These are phyloP conservation scores for Zaprionus taronus DNA, from an alignment of 1,140 invertebrate genomes.

Conservation along the genomic window DNA sequence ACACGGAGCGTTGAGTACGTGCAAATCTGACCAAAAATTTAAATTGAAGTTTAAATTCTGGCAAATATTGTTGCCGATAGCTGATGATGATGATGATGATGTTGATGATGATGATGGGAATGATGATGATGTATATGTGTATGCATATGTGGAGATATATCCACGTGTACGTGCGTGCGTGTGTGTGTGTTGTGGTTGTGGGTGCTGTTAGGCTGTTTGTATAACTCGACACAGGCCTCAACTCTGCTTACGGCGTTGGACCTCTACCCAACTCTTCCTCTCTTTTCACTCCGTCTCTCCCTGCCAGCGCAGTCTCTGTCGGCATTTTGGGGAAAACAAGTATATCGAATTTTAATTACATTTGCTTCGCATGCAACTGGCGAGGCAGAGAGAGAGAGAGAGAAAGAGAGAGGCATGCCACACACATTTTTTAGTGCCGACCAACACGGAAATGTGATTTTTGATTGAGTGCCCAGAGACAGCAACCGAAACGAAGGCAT, in stretches of 20 bases:
- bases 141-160: background rate
- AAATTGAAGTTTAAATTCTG: constrained; percentile 83
- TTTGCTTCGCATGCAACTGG: constrained; percentile 63
- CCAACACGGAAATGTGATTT: constrained; percentile 76
- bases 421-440: constrained; percentile 50
- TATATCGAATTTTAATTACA: constrained; percentile 84
- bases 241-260: constrained; percentile 23
- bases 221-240: constrained; percentile 39
- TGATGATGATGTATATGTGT: constrained; percentile 18
- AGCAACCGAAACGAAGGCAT: constrained; percentile 11
- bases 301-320: constrained; percentile 45
- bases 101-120: constrained; percentile 39
- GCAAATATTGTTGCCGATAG: constrained; percentile 67
- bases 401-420: background rate
- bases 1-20: constrained; percentile 75
- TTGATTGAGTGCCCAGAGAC: constrained; percentile 71
- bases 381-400: background rate
- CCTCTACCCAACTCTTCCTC: constrained; percentile 5
- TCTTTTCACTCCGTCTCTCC: background rate
- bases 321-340: constrained; percentile 77
- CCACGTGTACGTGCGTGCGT: constrained; percentile 3
- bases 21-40: constrained; percentile 84
- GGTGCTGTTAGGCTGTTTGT: constrained; percentile 45
- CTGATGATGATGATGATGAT: constrained; percentile 33
- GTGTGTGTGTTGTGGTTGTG: constrained; percentile 28